These are phyloP conservation scores for Ophion obscuratus DNA, from an alignment of 2,888 invertebrate genomes.

Conservation along the genomic window DNA sequence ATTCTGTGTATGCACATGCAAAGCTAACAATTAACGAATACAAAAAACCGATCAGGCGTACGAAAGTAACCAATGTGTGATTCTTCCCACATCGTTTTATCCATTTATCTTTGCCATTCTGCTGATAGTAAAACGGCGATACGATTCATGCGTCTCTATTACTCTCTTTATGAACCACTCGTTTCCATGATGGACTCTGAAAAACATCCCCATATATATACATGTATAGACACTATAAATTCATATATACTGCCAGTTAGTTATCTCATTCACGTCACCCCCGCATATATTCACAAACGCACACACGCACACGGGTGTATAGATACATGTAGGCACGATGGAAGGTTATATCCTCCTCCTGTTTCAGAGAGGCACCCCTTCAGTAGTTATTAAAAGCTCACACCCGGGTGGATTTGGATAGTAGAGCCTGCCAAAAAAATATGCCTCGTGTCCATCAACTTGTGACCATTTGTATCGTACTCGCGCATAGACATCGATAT, in stretches of 20 bases:
- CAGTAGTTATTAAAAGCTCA: slow-evolving; percentile 55
- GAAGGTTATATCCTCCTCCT: slow-evolving; percentile 22
- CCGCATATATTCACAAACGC: slow-evolving; percentile 55
- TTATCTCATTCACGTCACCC: slow-evolving; percentile 52
- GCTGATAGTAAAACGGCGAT: slow-evolving; percentile 17
- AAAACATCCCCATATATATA: slow-evolving; percentile 5
- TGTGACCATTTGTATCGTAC: slow-evolving; percentile 8
- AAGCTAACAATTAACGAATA: slow-evolving; percentile 18
- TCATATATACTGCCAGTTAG: slow-evolving; percentile 49
- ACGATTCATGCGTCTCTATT: slow-evolving; percentile 33
- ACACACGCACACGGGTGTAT: too few species aligned
- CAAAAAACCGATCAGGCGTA: not conserved
- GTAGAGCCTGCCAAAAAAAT: slow-evolving; percentile 55
- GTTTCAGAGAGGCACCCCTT: slow-evolving; percentile 35
- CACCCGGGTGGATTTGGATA: slow-evolving; percentile 42
- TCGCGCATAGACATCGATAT: not conserved
- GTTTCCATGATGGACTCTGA: slow-evolving; percentile 16
- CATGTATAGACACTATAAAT: slow-evolving; percentile 37
- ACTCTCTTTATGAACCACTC: slow-evolving; percentile 14
- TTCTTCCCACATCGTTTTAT: not conserved
- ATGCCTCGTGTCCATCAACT: slow-evolving; percentile 58
- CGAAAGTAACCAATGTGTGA: too few species aligned
- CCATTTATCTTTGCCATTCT: slow-evolving; percentile 1
- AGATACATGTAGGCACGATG: not conserved
- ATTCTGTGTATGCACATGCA: too few species aligned